phyloP scores from a whole-genome alignment of 1,140 invertebrate genomes.

The Caenorhabditis inopinata region DNA sequence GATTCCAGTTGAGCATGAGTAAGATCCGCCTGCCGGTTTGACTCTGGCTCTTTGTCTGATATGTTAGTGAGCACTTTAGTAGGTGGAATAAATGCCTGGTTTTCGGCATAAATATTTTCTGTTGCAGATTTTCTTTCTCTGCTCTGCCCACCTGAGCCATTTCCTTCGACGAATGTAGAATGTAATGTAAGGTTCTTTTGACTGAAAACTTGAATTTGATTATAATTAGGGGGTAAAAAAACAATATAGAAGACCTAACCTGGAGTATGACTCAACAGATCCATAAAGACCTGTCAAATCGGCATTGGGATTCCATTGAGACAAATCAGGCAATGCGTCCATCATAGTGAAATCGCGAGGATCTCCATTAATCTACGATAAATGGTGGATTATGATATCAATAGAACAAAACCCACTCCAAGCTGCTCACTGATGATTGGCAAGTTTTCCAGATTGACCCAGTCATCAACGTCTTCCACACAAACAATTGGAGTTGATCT shows the following conservation, averaged over 20 bases:
- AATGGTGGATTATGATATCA: no score
- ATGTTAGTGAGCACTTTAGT: no score
- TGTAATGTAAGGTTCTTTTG: not conserved
- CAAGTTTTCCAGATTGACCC: not conserved
- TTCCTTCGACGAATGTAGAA: not conserved
- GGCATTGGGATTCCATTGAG: not conserved
- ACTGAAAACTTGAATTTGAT: not conserved
- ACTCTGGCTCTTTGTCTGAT: no score
- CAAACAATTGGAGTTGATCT: not conserved
- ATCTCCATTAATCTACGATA: slow-evolving; percentile 4
- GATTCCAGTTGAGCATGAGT: no score
- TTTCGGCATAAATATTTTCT: not conserved
- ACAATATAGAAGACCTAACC: no score
- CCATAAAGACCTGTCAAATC: not conserved
- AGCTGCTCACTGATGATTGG: not conserved
- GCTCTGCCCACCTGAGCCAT: not conserved
- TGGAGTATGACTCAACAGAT: not conserved
- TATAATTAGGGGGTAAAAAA: no score
- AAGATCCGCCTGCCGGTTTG: no score
- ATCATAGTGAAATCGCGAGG: not conserved
- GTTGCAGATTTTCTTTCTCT: not conserved
- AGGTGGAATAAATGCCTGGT: no score
- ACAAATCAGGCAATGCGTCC: not conserved
- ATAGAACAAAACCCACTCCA: not conserved
- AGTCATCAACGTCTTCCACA: not conserved